phyloP scores from a whole-genome alignment of 2,888 invertebrate species.

The Julus scanicus region DNA sequence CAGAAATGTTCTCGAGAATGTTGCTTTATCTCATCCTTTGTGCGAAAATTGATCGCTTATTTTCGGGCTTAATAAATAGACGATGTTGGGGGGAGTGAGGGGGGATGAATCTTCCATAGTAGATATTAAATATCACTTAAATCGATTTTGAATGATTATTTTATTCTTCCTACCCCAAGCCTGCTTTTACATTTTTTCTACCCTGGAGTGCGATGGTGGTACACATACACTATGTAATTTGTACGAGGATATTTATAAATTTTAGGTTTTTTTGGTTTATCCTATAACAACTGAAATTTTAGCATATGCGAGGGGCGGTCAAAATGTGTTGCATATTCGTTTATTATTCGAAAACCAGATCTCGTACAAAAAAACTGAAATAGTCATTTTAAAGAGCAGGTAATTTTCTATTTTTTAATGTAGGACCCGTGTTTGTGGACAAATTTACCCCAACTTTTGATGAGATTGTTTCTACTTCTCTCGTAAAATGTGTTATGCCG shows the following conservation, averaged over 20 bases:
- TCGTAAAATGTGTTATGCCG: too few species aligned
- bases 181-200: background rate
- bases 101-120: background rate
- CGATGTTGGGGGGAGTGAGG: background rate
- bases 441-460: too few species aligned
- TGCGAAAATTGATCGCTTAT: conserved; percentile 10
- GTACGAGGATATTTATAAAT: background rate
- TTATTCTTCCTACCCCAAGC: background rate
- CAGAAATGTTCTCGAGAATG: background rate
- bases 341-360: too few species aligned
- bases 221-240: background rate
- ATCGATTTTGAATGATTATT: conserved; percentile 22
- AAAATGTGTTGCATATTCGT: too few species aligned
- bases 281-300: too few species aligned
- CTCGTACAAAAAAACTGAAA: too few species aligned
- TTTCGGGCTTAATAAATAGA: background rate
- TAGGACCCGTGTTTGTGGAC: too few species aligned
- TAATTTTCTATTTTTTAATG: too few species aligned
- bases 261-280: too few species aligned
- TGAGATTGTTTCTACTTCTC: too few species aligned
- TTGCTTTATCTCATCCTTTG: background rate
- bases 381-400: too few species aligned
- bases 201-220: background rate
- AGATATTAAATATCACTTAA: conserved; percentile 28
- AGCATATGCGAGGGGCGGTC: too few species aligned